phyloP scores from a whole-genome alignment of 2,797 vertebrate genomes.

The Ibycter americanus region DNA sequence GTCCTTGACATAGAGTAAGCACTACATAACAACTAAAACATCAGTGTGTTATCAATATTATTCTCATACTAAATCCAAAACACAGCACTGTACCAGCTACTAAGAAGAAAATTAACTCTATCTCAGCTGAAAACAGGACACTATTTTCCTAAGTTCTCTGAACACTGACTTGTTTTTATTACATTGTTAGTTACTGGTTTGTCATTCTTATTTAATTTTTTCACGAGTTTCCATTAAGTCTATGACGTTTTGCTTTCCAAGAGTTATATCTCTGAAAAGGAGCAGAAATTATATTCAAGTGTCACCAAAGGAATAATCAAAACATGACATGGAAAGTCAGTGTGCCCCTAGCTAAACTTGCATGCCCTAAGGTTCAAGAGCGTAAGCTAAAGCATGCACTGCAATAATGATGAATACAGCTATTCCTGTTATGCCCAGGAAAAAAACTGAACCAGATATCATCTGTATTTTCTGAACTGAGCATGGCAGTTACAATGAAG shows the following conservation, averaged over 20 bases:
- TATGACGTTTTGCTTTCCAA: not conserved
- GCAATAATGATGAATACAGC: not conserved
- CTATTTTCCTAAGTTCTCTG: not conserved
- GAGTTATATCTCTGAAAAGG: not conserved
- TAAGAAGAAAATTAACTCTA: too few species aligned
- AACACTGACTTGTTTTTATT: not conserved
- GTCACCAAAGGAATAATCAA: not conserved
- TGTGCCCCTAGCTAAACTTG: not conserved
- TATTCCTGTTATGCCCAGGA: not conserved
- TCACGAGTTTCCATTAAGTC: not conserved
- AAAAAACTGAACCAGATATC: not conserved
- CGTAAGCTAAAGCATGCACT: not conserved
- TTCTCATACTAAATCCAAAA: too few species aligned
- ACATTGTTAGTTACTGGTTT: not conserved
- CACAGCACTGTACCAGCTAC: too few species aligned
- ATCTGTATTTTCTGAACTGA: not conserved
- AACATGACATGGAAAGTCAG: not conserved
- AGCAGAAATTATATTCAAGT: not conserved
- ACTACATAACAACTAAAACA: too few species aligned
- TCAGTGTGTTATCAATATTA: too few species aligned
- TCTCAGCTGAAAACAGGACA: too few species aligned
- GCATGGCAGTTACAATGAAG: not conserved
- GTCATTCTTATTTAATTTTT: not conserved
- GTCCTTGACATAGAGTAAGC: too few species aligned
- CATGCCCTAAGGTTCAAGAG: not conserved